Evolutionary conservation across 2,888 invertebrate genomes (phyloP), one percentile per base, ranked within the genome.

Genomic region (Watsonalla cultraria): DNA sequence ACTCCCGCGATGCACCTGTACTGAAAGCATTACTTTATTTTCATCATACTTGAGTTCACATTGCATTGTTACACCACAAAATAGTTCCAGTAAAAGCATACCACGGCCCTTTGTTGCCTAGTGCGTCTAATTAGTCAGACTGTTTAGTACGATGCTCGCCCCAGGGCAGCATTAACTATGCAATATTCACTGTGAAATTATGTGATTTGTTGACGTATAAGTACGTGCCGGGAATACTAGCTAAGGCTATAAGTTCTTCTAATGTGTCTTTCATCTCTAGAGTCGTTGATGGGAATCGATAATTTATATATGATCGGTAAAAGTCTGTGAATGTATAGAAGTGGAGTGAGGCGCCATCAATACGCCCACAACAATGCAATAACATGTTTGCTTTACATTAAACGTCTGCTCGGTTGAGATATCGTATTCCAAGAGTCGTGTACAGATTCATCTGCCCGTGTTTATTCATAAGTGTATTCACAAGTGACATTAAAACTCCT

Each of bases 91-190:
- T 68, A 68, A 62, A 60, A 63, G 60, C 67, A 64, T 58, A 68
- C 69, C 72, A 76, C 78, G 72, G 77, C 76, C 74, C 81, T 86
- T 88, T 87, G 86, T 89, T 87, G 84, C 80, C 76, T 82, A 84
- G 87, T 84, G 83, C 85, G 79, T 84, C 90, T 90, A 89, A 90
- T 90, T 90, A 90, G 90, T 89, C 88, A 87, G 85, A 73, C 87
- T 85, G 85, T 84, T 90, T 88, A 89, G 87, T 80, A 74, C 78
- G 78, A 76, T 78, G 77, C 79, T 74, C 70, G 86, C 87, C 83
- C 73, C 78, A 68, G 82, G 87, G 82, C 64, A 66, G 70, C 68
- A 77, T 81, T 81, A 71, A 76, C 76, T 74, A 74, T 70, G 80
- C 75, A 74, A 72, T 69, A 73, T 70, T 71, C 78, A 74, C 81